A percentile compares a stretch with the other conserved stretches of the same genome.
Evolutionary conservation across 2,797 vertebrate species (phyloP).

Genomic region (Acrocephalus scirpaceus): DNA sequence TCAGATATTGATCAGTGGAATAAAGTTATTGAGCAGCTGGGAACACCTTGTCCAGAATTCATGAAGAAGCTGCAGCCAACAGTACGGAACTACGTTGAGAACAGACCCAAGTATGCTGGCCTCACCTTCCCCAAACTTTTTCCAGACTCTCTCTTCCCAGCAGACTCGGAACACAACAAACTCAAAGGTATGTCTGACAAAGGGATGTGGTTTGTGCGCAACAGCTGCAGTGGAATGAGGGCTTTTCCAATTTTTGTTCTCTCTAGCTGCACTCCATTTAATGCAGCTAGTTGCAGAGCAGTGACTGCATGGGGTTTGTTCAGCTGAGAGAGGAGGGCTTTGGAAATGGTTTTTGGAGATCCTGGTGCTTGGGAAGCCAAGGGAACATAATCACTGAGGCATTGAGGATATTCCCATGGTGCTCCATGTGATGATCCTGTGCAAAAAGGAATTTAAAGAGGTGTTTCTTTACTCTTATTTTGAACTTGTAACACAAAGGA

Average conservation of each 20-base stretch:
- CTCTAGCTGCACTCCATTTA: not conserved
- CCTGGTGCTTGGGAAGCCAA: not conserved
- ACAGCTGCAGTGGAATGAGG: not conserved
- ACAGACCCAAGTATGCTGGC: constrained; percentile 96
- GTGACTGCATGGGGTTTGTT: not conserved
- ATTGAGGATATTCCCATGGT: not conserved
- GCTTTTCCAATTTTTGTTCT: not conserved
- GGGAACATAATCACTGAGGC: not conserved
- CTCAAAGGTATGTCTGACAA: constrained; percentile 89
- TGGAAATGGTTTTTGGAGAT: not conserved
- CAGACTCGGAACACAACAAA: constrained; percentile 99
- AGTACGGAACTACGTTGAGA: constrained; percentile 98
- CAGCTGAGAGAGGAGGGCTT: not conserved
- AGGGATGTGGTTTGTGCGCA: accelerated
- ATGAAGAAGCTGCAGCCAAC: constrained; percentile 99
- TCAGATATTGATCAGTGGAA: constrained; percentile 99
- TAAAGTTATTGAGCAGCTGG: constrained; percentile 99
- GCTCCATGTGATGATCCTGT: not conserved
- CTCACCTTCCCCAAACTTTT: constrained; percentile 98
- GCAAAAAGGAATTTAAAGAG: not conserved
- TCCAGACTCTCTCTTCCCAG: constrained; percentile 97
- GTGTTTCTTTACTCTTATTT: not conserved
- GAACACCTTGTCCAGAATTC: constrained; percentile 94
- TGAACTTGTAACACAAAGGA: not conserved
- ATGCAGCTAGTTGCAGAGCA: not conserved